Evolutionary conservation across 1,140 invertebrate species (phyloP).

Genomic region (Tigriopus japonicus): DNA sequence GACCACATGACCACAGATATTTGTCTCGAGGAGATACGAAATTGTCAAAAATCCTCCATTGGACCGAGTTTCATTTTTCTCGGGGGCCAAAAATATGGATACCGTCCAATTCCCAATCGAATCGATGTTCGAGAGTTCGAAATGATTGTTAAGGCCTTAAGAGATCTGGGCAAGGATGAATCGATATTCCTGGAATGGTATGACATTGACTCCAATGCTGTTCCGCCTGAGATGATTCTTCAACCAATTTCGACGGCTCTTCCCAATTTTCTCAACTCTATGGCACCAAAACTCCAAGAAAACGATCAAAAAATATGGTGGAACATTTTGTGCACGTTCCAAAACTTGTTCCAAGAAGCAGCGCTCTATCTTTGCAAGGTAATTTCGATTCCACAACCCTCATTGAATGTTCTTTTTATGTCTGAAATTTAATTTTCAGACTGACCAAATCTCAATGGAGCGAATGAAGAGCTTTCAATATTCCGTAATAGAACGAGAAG

Average conservation of each 20-base stretch:
- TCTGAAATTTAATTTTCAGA: background rate
- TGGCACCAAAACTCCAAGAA: background rate
- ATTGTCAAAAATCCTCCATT: constrained; percentile 6
- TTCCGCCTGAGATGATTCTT: constrained; percentile 57
- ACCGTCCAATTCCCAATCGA: constrained; percentile 1
- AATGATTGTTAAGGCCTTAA: background rate
- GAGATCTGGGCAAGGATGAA: background rate
- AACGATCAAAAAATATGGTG: constrained; percentile 7
- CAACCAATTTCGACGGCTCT: constrained; percentile 93
- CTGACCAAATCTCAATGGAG: background rate
- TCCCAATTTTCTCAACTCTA: constrained; percentile 78
- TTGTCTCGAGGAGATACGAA: constrained; percentile 8
- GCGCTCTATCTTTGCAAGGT: constrained; percentile 3
- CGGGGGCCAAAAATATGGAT: constrained; percentile 11
- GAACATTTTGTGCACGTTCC: background rate
- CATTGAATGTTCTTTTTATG: background rate
- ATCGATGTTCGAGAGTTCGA: background rate
- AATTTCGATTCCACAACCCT: background rate
- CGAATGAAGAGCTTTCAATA: background rate
- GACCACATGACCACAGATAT: constrained; percentile 13
- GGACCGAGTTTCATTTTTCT: constrained; percentile 12
- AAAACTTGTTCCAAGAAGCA: background rate
- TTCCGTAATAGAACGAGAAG: constrained; percentile 7
- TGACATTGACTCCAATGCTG: background rate
- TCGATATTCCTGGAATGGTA: constrained; percentile 1